These are phyloP conservation scores for Chelonoidis abingdonii DNA, from an alignment of 2,113 vertebrate genomes.

Conservation along the genomic window DNA sequence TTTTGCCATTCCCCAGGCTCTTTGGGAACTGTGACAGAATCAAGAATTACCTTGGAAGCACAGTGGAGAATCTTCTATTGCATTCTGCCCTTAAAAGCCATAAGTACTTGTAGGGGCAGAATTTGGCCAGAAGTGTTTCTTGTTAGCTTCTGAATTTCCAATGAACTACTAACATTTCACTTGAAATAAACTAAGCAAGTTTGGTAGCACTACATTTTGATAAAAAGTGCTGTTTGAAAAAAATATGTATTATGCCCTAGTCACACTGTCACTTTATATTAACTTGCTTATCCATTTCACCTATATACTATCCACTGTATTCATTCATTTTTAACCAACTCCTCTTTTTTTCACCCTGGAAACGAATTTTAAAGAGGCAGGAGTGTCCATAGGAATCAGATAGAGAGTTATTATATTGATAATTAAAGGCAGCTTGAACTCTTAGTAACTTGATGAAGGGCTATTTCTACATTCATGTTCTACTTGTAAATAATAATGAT, in stretches of 20 bases:
- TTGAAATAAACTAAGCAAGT: slow-evolving; percentile 37
- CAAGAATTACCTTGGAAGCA: neutral
- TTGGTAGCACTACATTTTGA: slow-evolving; percentile 52
- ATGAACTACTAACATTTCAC: slow-evolving; percentile 45
- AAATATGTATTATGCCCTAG: slow-evolving; percentile 56
- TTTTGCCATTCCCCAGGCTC: neutral
- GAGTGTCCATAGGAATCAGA: slow-evolving; percentile 2
- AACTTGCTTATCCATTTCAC: slow-evolving; percentile 64
- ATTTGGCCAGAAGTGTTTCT: neutral
- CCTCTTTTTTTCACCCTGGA: slow-evolving; percentile 52
- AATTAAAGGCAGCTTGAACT: slow-evolving; percentile 57
- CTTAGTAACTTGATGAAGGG: neutral
- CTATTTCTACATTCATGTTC: neutral
- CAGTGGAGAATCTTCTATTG: neutral
- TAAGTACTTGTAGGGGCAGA: slow-evolving; percentile 24
- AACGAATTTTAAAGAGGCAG: slow-evolving; percentile 52
- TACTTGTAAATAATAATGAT: neutral
- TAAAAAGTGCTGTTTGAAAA: slow-evolving; percentile 70
- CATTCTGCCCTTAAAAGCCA: neutral
- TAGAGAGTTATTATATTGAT: neutral
- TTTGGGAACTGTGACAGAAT: neutral
- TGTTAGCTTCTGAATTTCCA: slow-evolving; percentile 11
- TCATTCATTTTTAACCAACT: slow-evolving; percentile 69
- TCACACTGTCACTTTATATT: slow-evolving; percentile 74
- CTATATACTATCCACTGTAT: slow-evolving; percentile 58